Conservation (phyloP, 2,888 invertebrate genomes). For the Xanthia icteritia region DNA sequence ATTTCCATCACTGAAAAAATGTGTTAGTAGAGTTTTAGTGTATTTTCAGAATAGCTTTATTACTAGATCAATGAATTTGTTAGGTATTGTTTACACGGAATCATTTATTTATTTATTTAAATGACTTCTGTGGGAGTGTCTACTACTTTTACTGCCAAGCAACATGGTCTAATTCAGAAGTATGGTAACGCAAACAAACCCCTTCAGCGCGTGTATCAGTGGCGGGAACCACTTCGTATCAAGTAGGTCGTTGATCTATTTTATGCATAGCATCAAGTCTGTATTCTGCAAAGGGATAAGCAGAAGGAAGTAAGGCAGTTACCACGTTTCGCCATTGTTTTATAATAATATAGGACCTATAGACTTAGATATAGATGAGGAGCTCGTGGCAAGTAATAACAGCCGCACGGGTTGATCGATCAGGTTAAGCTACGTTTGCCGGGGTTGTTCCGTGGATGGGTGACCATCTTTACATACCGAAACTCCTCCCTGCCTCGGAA, state of each 20-base stretch:
- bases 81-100: too few species aligned
- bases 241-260: conserved; percentile 8
- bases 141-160: background rate
- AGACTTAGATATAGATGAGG: too few species aligned
- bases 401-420: too few species aligned
- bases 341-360: background rate
- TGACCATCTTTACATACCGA: too few species aligned
- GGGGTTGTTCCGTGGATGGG: too few species aligned
- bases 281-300: background rate
- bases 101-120: background rate
- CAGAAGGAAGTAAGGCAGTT: background rate
- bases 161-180: background rate
- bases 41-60: background rate
- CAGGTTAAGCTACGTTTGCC: too few species aligned
- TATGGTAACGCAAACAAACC: conserved; percentile 5
- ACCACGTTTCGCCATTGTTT: background rate
- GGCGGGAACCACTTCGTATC: conserved; percentile 3
- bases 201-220: background rate
- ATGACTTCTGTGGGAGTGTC: background rate
- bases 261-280: background rate
- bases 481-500: too few species aligned
- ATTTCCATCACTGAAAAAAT: background rate
- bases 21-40: background rate
- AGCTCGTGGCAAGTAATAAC: too few species aligned
- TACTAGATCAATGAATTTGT: too few species aligned